phyloP scores from a whole-genome alignment of 1,140 invertebrate genomes.

The Panulirus ornatus region DNA sequence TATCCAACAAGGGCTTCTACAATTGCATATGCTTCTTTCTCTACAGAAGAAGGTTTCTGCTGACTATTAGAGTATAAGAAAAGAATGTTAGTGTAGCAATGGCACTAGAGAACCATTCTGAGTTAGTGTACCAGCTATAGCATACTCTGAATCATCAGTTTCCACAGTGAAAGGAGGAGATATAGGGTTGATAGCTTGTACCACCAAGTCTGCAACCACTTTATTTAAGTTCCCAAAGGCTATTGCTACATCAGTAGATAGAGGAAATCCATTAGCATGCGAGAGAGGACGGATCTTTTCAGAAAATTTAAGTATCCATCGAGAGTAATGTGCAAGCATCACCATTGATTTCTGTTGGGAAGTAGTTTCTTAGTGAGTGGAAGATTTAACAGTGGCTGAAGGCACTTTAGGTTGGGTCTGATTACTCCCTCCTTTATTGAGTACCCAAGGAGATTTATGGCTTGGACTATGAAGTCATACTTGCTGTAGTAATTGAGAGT shows the following conservation, averaged over 20 bases:
- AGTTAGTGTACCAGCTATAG: conserved; percentile 74
- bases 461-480: background rate
- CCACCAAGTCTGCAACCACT: conserved; percentile 18
- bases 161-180: conserved; percentile 35
- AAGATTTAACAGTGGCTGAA: too few relatives aligned
- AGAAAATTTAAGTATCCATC: conserved; percentile 41
- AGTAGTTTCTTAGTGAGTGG: too few relatives aligned
- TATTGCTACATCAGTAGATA: conserved; percentile 3
- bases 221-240: background rate
- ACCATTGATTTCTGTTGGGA: too few relatives aligned
- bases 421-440: conserved; percentile 29
- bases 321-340: conserved; percentile 35
- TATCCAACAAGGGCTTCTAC: conserved; percentile 74
- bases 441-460: conserved; percentile 49
- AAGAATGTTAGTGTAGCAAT: too few relatives aligned
- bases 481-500: conserved; percentile 28
- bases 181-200: conserved; percentile 3
- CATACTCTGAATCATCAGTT: conserved; percentile 65
- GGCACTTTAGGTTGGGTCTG: conserved; percentile 50
- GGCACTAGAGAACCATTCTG: conserved; percentile 62
- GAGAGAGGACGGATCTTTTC: too few relatives aligned
- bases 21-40: conserved; percentile 74
- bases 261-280: too few relatives aligned
- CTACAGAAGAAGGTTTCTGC: conserved; percentile 66
- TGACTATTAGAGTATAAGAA: too few relatives aligned